phyloP scores from a whole-genome alignment of 2,888 invertebrate genomes.

The Nomada goodeniana region DNA sequence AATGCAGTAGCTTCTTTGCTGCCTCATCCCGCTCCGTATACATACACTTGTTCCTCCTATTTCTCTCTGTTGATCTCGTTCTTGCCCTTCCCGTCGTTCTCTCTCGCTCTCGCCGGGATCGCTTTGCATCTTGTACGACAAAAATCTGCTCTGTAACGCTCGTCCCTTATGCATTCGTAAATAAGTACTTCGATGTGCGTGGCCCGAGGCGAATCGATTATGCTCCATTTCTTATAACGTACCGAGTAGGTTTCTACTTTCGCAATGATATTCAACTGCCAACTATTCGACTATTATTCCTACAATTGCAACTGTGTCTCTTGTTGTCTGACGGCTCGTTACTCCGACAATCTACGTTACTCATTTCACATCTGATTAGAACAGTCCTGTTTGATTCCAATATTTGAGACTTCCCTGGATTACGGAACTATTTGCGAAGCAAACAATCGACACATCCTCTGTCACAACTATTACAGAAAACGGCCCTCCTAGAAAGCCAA shows the following conservation, averaged over 20 bases:
- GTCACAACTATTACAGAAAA: background rate
- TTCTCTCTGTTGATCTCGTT: slow-evolving; percentile 4
- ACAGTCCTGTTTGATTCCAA: too few relatives aligned
- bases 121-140: slow-evolving; percentile 47
- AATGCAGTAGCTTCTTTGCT: slow-evolving; percentile 79
- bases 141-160: slow-evolving; percentile 60
- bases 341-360: too few relatives aligned
- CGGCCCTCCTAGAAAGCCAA: background rate
- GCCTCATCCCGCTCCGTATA: slow-evolving; percentile 26
- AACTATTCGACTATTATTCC: too few relatives aligned
- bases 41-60: slow-evolving; percentile 9
- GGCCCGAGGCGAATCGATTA: slow-evolving; percentile 40
- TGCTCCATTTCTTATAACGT: background rate
- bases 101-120: background rate
- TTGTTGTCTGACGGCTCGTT: background rate
- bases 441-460: background rate
- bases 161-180: slow-evolving; percentile 64
- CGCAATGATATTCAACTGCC: too few relatives aligned
- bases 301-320: background rate
- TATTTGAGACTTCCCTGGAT: too few relatives aligned
- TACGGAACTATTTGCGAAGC: background rate
- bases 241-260: too few relatives aligned
- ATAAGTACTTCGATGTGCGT: slow-evolving; percentile 41
- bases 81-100: background rate
- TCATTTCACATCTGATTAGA: too few relatives aligned